Conservation (phyloP, 2,113 vertebrate genomes). For the Odontesthes bonariensis region DNA sequence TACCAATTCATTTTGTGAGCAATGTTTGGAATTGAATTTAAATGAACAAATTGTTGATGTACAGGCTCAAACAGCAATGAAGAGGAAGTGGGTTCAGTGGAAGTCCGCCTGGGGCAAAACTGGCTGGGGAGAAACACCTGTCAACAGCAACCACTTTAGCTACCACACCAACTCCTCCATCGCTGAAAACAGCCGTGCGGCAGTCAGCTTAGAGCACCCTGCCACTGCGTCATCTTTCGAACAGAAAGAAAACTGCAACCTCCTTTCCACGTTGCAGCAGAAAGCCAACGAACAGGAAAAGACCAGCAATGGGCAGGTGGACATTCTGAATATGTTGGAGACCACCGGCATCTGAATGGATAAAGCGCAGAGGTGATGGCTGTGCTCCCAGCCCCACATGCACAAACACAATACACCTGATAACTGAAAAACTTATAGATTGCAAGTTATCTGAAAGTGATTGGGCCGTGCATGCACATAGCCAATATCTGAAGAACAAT, state of each 20-base stretch:
- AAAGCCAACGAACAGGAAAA: constrained; percentile 61
- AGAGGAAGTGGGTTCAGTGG: constrained; percentile 78
- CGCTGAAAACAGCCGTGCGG: constrained; percentile 73
- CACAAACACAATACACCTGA: neutral
- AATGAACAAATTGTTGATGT: neutral
- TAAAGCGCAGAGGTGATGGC: neutral
- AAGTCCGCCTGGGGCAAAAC: constrained; percentile 64
- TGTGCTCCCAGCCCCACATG: neutral
- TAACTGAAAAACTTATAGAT: neutral
- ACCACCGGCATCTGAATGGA: constrained; percentile 65
- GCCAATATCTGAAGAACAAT: constrained; percentile 20
- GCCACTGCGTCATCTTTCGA: accelerated
- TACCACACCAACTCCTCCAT: constrained; percentile 80
- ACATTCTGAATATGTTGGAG: constrained; percentile 48
- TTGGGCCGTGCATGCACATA: constrained; percentile 21
- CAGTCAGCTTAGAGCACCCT: constrained; percentile 53
- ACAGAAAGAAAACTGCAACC: neutral
- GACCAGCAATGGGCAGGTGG: constrained; percentile 54
- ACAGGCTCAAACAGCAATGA: constrained; percentile 81
- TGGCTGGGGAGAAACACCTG: constrained; percentile 62
- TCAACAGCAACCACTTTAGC: constrained; percentile 69
- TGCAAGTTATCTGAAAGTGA: neutral
- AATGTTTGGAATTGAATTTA: too few species aligned
- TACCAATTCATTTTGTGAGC: neutral
- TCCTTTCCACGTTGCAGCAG: neutral